Conservation (phyloP, 2,888 invertebrate species). For the Loripinus fragilis region DNA sequence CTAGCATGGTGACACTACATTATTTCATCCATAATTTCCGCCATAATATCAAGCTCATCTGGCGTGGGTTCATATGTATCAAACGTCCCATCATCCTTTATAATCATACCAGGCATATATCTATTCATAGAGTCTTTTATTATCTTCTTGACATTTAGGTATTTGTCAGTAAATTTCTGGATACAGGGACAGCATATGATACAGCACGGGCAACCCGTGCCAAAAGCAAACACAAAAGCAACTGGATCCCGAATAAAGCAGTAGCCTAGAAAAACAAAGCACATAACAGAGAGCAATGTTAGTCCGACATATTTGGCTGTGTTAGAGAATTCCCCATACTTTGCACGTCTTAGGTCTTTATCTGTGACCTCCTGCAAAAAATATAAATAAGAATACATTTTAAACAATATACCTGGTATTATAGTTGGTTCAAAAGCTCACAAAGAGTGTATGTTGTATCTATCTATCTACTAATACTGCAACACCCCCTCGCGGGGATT, state of each 20-base stretch:
- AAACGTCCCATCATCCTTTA: conserved; percentile 64
- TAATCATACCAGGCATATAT: conserved; percentile 70
- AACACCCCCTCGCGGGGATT: too few relatives aligned
- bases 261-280: conserved; percentile 55
- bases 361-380: conserved; percentile 64
- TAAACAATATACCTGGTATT: too few relatives aligned
- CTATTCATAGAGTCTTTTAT: conserved; percentile 63
- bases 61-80: conserved; percentile 64
- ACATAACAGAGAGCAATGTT: conserved; percentile 57
- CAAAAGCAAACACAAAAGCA: conserved; percentile 67
- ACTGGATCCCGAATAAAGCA: conserved; percentile 70
- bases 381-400: background rate
- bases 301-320: conserved; percentile 55
- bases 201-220: conserved; percentile 70
- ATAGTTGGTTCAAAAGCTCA: too few relatives aligned
- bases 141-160: conserved; percentile 48
- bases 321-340: conserved; percentile 43
- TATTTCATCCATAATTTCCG: conserved; percentile 65
- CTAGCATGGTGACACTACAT: too few relatives aligned
- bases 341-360: conserved; percentile 52
- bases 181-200: conserved; percentile 65
- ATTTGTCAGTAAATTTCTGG: conserved; percentile 52
- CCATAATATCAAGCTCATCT: conserved; percentile 67
- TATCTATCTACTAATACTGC: too few relatives aligned
- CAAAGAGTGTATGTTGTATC: too few relatives aligned